These are phyloP conservation scores for Nephrocerus scutellatus DNA, from an alignment of 2,888 invertebrate genomes.

Conservation along the genomic window DNA sequence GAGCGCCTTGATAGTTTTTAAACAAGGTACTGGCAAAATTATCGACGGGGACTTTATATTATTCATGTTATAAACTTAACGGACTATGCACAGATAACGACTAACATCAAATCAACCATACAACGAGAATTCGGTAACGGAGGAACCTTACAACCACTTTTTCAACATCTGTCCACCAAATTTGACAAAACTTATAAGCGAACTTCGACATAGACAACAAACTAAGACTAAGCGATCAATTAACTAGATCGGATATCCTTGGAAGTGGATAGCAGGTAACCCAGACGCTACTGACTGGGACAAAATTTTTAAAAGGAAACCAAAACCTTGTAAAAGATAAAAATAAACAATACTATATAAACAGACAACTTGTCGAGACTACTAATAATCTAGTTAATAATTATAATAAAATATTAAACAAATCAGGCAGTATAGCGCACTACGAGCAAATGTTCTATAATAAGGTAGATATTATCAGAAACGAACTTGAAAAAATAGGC, in stretches of 20 bases:
- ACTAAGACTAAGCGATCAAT: slow-evolving; percentile 11
- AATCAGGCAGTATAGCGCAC: neutral
- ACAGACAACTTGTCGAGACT: slow-evolving; percentile 7
- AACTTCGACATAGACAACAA: slow-evolving; percentile 2
- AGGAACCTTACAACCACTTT: neutral
- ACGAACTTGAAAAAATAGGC: slow-evolving; percentile 3
- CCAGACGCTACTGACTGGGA: too few species aligned
- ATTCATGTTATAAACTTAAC: slow-evolving; percentile 9
- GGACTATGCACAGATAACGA: slow-evolving; percentile 2
- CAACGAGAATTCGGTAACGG: slow-evolving; percentile 1
- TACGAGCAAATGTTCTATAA: slow-evolving; percentile 1
- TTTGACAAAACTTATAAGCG: too few species aligned
- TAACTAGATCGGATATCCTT: slow-evolving; percentile 14
- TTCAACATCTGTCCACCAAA: too few species aligned
- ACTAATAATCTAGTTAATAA: slow-evolving; percentile 4
- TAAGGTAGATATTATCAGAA: slow-evolving; percentile 1
- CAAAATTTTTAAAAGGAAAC: too few species aligned
- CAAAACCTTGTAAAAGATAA: slow-evolving; percentile 10
- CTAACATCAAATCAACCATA: too few species aligned
- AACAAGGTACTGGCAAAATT: too few species aligned
- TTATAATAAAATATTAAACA: slow-evolving; percentile 10
- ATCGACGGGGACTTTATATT: slow-evolving; percentile 5
- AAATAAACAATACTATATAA: too few species aligned
- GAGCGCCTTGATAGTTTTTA: too few species aligned
- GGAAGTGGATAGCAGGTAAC: too few species aligned